phyloP scores from a whole-genome alignment of 1,140 invertebrate species.

The Tetramorium alpestre region DNA sequence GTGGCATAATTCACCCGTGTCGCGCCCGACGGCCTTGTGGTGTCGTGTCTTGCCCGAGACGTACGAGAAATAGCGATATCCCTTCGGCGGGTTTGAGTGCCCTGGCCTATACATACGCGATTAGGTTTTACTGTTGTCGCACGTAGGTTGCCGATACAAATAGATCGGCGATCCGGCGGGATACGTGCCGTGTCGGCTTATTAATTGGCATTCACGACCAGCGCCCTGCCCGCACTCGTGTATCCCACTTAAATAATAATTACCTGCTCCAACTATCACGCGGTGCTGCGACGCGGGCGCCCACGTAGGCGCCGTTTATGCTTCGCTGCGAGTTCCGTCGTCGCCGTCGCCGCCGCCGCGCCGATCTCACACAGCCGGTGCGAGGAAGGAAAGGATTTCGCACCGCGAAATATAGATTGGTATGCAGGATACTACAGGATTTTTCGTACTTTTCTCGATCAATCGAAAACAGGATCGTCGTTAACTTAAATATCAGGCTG shows the following conservation, averaged over 20 bases:
- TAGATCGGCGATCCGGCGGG: slow-evolving; percentile 15
- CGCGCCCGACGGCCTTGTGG: slow-evolving; percentile 27
- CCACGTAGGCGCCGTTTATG: slow-evolving; percentile 82
- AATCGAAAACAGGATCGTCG: background rate
- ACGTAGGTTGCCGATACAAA: slow-evolving; percentile 39
- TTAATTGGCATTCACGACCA: slow-evolving; percentile 70
- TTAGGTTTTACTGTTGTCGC: background rate
- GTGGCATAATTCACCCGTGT: slow-evolving; percentile 35
- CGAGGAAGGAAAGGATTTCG: background rate
- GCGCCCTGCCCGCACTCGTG: slow-evolving; percentile 49
- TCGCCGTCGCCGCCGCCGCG: background rate
- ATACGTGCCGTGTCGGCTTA: slow-evolving; percentile 39
- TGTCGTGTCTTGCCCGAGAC: slow-evolving; percentile 22
- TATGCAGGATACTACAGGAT: background rate
- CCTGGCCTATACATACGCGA: background rate
- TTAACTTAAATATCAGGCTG: background rate
- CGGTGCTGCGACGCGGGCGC: slow-evolving; percentile 66
- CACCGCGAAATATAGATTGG: background rate
- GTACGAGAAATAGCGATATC: slow-evolving; percentile 27
- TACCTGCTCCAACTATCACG: slow-evolving; percentile 69
- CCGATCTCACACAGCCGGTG: background rate
- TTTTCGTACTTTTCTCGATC: background rate
- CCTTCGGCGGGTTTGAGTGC: slow-evolving; percentile 4
- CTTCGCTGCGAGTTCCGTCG: slow-evolving; percentile 67
- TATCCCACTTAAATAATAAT: slow-evolving; percentile 78